Evolutionary conservation across 2,888 invertebrate genomes (phyloP).

Genomic region (Empis stercorea): DNA sequence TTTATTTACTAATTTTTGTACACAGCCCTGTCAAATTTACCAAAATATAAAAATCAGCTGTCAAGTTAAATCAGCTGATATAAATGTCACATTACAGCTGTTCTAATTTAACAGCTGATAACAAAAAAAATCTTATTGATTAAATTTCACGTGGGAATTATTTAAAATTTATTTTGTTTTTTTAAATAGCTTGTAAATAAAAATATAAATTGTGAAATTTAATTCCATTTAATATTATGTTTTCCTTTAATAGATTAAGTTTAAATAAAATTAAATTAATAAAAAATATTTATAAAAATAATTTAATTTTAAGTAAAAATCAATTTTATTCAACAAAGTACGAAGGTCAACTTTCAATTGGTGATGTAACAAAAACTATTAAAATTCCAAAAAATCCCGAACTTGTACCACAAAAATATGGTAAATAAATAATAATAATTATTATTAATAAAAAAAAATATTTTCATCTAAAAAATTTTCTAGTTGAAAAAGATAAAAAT

Average conservation of each 20-base stretch:
- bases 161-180: no score
- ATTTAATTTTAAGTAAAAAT: background rate
- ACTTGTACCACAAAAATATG: constrained; percentile 56
- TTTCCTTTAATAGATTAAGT: background rate
- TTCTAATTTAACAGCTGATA: no score
- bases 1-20: no score
- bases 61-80: no score
- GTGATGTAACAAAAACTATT: constrained; percentile 56
- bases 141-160: no score
- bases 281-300: background rate
- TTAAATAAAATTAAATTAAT: background rate
- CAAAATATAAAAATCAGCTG: no score
- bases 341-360: constrained; percentile 51
- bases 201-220: no score
- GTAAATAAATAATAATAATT: no score
- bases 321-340: constrained; percentile 1
- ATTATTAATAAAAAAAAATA: background rate
- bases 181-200: no score
- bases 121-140: no score
- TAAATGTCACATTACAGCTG: no score
- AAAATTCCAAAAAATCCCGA: constrained; percentile 53
- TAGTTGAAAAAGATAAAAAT: constrained; percentile 38
- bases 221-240: background rate
- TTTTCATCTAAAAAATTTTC: background rate
- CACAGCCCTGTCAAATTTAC: no score